Percentiles rank a stretch among this genome's conserved stretches.
Conservation (phyloP, 2,113 vertebrate species). For the Cyanoramphus novaezelandiae region DNA sequence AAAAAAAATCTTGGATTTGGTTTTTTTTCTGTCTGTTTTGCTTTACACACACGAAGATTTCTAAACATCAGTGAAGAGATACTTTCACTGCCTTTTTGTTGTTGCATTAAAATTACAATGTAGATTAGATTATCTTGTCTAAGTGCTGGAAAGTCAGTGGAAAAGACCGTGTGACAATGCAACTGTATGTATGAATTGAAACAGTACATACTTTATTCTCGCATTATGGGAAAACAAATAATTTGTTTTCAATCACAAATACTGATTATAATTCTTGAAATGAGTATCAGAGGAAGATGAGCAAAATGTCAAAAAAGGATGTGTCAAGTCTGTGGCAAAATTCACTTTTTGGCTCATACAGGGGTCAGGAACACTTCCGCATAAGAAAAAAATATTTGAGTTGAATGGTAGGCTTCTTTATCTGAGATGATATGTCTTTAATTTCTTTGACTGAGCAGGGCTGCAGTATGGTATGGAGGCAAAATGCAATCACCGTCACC, state of each 20-base stretch:
- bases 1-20: neutral
- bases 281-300: neutral
- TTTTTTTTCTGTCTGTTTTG: neutral
- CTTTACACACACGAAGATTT: neutral
- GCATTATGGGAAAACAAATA: neutral
- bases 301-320: neutral
- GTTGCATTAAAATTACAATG: neutral
- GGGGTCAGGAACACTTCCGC: neutral
- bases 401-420: neutral
- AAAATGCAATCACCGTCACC: neutral
- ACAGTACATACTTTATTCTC: neutral
- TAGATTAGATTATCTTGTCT: neutral
- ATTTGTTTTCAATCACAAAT: neutral
- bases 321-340: neutral
- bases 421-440: neutral
- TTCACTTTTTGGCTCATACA: neutral
- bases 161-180: neutral
- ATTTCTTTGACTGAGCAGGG: neutral
- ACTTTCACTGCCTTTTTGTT: neutral
- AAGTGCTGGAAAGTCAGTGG: neutral
- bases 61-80: neutral
- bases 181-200: neutral
- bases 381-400: neutral
- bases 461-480: neutral
- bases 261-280: neutral